Evolutionary conservation across 2,797 vertebrate species (phyloP).

Genomic region (Amniataba percoides): DNA sequence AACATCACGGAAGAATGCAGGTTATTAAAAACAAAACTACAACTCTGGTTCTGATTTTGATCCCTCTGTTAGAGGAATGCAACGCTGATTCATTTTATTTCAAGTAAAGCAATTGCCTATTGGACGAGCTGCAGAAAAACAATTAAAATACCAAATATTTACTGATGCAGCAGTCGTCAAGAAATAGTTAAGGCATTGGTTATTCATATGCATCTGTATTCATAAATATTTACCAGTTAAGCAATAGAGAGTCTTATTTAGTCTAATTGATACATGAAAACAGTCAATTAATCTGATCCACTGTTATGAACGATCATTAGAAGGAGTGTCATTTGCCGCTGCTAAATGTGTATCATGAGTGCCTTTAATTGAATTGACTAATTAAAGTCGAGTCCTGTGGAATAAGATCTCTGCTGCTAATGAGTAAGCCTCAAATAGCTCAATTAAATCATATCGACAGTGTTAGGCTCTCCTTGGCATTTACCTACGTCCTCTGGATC

Average conservation of each 20-base stretch:
- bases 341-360: slow-evolving; percentile 74
- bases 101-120: neutral
- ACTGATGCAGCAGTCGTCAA: slow-evolving; percentile 9
- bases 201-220: slow-evolving; percentile 22
- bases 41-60: neutral
- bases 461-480: slow-evolving; percentile 60
- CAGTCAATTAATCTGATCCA: slow-evolving; percentile 73
- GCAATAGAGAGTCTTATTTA: slow-evolving; percentile 57
- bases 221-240: slow-evolving; percentile 56
- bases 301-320: slow-evolving; percentile 76
- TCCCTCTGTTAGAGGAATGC: neutral
- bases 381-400: slow-evolving; percentile 79
- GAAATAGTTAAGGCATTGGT: slow-evolving; percentile 4
- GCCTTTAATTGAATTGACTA: slow-evolving; percentile 85
- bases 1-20: neutral
- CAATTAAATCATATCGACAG: slow-evolving; percentile 77
- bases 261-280: slow-evolving; percentile 77
- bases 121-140: neutral
- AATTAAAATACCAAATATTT: slow-evolving; percentile 16
- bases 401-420: slow-evolving; percentile 83
- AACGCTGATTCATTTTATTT: neutral
- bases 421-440: slow-evolving; percentile 78
- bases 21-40: neutral
- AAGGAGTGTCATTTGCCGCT: slow-evolving; percentile 68
- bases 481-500: slow-evolving; percentile 61